These are phyloP conservation scores for Physeter macrocephalus DNA, from an alignment of 2,113 vertebrate species.

Conservation along the genomic window DNA sequence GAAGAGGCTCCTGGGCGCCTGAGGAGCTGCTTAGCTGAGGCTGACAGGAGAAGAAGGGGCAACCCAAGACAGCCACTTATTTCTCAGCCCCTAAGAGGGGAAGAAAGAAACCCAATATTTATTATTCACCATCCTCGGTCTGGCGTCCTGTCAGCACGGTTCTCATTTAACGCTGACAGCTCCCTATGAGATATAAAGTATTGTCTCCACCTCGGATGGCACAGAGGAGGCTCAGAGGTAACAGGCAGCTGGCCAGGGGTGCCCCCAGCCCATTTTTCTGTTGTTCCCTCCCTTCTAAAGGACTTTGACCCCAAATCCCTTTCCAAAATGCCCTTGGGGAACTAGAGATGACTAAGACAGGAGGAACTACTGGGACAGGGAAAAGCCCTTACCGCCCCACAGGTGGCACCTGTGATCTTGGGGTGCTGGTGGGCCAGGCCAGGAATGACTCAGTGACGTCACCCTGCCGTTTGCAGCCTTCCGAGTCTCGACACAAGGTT, in stretches of 20 bases:
- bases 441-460: neutral
- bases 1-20: neutral
- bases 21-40: too few species aligned
- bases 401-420: neutral
- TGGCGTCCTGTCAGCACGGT: neutral
- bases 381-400: neutral
- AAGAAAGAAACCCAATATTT: neutral
- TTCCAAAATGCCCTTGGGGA: neutral
- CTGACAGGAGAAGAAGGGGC: neutral
- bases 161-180: slow-evolving; percentile 4
- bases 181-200: neutral
- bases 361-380: neutral
- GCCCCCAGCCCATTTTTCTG: neutral
- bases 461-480: neutral
- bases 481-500: neutral
- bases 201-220: neutral
- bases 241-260: neutral
- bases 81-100: neutral
- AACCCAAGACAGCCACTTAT: neutral
- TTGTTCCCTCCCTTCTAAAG: neutral
- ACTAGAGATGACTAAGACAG: neutral
- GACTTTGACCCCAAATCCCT: neutral
- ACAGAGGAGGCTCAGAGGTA: neutral
- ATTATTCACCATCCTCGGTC: neutral
- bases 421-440: neutral